A percentile compares a stretch with the other conserved stretches of the same genome.
phyloP scores from a whole-genome alignment of 2,888 invertebrate species.

The Caenorhabditis sp. region DNA sequence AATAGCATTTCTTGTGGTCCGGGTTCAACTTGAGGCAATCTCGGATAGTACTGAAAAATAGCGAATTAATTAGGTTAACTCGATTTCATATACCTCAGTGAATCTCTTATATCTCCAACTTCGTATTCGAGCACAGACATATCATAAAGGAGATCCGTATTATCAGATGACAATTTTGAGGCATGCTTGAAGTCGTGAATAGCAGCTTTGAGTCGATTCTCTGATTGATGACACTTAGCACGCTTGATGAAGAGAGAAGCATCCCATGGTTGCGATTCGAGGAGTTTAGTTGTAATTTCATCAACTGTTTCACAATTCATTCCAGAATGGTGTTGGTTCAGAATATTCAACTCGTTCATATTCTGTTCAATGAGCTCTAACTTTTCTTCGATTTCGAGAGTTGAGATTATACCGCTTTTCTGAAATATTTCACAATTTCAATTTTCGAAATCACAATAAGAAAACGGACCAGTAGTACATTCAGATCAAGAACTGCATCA shows the following conservation, averaged over 20 bases:
- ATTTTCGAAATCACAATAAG: background rate
- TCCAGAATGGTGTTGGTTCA: background rate
- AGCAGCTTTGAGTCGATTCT: constrained; percentile 24
- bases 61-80: no score
- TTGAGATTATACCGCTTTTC: background rate
- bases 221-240: constrained; percentile 31
- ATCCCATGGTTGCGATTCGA: constrained; percentile 49
- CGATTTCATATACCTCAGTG: constrained; percentile 17
- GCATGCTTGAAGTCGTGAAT: constrained; percentile 50
- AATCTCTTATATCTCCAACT: constrained; percentile 34
- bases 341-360: background rate
- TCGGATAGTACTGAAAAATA: constrained; percentile 89
- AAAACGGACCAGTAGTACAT: constrained; percentile 22
- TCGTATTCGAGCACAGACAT: constrained; percentile 38
- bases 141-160: constrained; percentile 37
- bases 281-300: constrained; percentile 15
- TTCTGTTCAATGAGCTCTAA: background rate
- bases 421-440: background rate
- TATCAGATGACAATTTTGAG: constrained; percentile 41
- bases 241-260: constrained; percentile 17
- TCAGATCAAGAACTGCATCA: constrained; percentile 11
- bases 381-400: constrained; percentile 9
- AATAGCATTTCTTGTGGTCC: constrained; percentile 96
- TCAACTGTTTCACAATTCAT: constrained; percentile 16
- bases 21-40: constrained; percentile 98